A percentile compares a stretch with the other conserved stretches of the same genome.
Evolutionary conservation across 1,140 invertebrate genomes (phyloP).

Genomic region (Acromyrmex charruanus): DNA sequence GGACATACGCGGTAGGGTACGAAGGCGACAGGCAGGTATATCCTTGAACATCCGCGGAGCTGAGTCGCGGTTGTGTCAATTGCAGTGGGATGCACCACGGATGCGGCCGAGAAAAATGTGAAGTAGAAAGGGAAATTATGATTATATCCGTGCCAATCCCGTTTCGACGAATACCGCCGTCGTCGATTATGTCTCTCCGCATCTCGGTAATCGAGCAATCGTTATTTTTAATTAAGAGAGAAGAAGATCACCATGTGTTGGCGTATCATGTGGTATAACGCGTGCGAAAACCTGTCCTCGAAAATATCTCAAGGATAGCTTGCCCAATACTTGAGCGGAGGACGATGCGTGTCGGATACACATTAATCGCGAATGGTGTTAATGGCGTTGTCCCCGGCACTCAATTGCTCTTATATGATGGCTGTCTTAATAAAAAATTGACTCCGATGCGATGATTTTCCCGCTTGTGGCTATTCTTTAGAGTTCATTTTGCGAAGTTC

Average conservation of each 20-base stretch:
- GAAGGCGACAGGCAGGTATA: slow-evolving; percentile 74
- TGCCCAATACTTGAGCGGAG: slow-evolving; percentile 48
- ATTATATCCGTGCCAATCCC: slow-evolving; percentile 73
- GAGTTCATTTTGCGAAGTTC: not conserved
- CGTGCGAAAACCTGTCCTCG: slow-evolving; percentile 56
- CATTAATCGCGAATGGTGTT: slow-evolving; percentile 67
- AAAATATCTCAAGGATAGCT: slow-evolving; percentile 44
- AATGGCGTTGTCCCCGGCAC: slow-evolving; percentile 47
- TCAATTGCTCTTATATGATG: not conserved
- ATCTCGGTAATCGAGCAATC: slow-evolving; percentile 62
- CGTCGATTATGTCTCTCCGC: slow-evolving; percentile 57
- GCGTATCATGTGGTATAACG: slow-evolving; percentile 4
- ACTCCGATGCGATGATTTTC: slow-evolving; percentile 54
- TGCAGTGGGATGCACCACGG: slow-evolving; percentile 65
- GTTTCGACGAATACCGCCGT: slow-evolving; percentile 50
- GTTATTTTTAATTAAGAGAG: slow-evolving; percentile 76
- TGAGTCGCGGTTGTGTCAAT: slow-evolving; percentile 47
- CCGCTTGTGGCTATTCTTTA: not conserved
- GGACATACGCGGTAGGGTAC: slow-evolving; percentile 47
- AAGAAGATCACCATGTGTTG: slow-evolving; percentile 50
- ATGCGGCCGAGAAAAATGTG: slow-evolving; percentile 57
- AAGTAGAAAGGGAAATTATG: slow-evolving; percentile 75
- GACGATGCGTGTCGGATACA: not conserved
- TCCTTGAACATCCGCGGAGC: slow-evolving; percentile 75
- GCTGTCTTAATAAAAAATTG: slow-evolving; percentile 28